A percentile compares a stretch with the other conserved stretches of the same genome.
Evolutionary conservation across 2,113 vertebrate genomes (phyloP).

Genomic region (Balaeniceps rex): DNA sequence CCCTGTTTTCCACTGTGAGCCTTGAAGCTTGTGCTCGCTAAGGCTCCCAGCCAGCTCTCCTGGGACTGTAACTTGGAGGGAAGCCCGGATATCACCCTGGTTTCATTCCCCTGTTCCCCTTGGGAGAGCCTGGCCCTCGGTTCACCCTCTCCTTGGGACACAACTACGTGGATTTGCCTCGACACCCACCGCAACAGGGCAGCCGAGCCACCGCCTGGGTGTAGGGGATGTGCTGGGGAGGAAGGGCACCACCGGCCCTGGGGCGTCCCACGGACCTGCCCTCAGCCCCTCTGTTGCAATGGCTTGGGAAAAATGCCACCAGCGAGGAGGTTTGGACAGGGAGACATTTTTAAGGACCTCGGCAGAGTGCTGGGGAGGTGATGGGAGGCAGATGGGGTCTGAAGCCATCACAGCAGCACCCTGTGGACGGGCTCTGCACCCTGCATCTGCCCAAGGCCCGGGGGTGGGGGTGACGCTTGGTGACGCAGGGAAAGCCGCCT

Average conservation of each 20-base stretch:
- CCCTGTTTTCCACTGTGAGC: neutral
- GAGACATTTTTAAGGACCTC: neutral
- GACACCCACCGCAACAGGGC: neutral
- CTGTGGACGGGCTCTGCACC: neutral
- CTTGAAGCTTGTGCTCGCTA: neutral
- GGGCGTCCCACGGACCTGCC: rapidly evolving
- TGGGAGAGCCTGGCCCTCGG: neutral
- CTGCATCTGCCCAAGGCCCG: neutral
- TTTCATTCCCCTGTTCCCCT: neutral
- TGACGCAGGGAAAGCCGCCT: neutral
- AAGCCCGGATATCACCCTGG: neutral
- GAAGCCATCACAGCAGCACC: neutral
- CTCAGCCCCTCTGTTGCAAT: rapidly evolving
- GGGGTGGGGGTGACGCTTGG: neutral
- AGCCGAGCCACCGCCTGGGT: neutral
- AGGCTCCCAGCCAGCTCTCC: neutral
- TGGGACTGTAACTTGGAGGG: neutral
- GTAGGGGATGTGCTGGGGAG: neutral
- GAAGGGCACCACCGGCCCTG: neutral
- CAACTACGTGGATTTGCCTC: neutral
- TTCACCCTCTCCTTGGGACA: neutral
- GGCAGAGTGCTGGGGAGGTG: neutral
- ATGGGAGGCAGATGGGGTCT: neutral
- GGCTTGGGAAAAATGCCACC: neutral
- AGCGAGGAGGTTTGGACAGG: neutral